Base-by-base conservation (phyloP, 2,888 invertebrate genomes). In the Brachynemurus nebulosus region DNA sequence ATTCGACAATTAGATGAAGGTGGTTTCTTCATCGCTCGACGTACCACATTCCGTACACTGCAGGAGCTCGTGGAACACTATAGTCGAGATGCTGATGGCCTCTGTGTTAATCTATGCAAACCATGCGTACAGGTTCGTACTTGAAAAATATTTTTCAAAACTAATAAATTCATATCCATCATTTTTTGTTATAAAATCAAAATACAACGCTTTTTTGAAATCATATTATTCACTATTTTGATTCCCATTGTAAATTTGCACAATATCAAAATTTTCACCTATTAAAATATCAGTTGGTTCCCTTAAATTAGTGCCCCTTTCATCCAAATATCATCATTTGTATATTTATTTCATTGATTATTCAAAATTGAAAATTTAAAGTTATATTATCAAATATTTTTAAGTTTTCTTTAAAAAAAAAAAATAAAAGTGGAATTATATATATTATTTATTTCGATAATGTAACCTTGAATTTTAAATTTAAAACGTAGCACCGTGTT, bases 1-100 rank as follows among this genome's bases (percentile, higher is more conserved):
- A 97, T 98, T 65, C 77, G 97, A 56, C 97, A 97, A 68, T 71
- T 98, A 60, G 98, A 98, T 66, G 96, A 98, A 66, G 90, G 97
- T 49, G 97, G 97, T 44, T 98, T 96, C 73, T 98, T 96, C 76
- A 99, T 98, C 59, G 97, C 98, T 46, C 76, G 97, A 56, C 78
- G 98, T 62, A 95, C 95, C 55, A 95, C 96, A 51, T 98, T 99
- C 74, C 78, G 92, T 55, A 95, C 95, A 11, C 74, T 98, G 41
- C 91, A 95, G 65, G 97, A 98, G 65, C 77, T 98, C 44, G 96
- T 97, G 37, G 91, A 92, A 57, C 95, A 98, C 66, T 98, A 98
- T 69, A 90, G 90, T 68, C 84, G 86, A 69, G 95, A 96, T 64
- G 89, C 97, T 12, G 98, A 98, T 65, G 98, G 98, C 12, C 78